Percentiles rank a stretch among this genome's conserved stretches.
phyloP scores from a whole-genome alignment of 2,113 vertebrate species.

The Verasper variegatus region DNA sequence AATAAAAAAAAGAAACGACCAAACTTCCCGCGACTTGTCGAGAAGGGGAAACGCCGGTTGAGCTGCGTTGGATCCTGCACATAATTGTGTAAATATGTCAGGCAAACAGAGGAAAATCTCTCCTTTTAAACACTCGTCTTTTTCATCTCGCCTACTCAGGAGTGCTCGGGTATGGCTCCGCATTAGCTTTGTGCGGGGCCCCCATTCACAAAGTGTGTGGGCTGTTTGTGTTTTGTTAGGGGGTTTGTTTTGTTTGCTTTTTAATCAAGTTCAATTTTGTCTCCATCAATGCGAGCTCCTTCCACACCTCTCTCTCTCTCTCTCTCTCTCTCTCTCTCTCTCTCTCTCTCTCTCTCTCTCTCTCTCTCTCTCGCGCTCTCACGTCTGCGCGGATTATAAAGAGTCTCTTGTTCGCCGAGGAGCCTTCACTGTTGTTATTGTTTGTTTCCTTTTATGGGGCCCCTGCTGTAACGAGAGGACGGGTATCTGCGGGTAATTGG shows the following conservation, averaged over 20 bases:
- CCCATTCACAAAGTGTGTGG: constrained; percentile 62
- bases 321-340: constrained; percentile 25
- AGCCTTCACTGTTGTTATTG: constrained; percentile 73
- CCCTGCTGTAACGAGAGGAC: constrained; percentile 71
- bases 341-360: constrained; percentile 38
- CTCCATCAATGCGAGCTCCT: constrained; percentile 44
- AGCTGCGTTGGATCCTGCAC: constrained; percentile 60
- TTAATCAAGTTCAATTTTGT: constrained; percentile 76
- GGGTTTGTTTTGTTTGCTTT: constrained; percentile 79
- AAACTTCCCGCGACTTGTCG: constrained; percentile 69
- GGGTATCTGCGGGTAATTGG: constrained; percentile 79
- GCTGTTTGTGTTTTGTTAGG: constrained; percentile 72
- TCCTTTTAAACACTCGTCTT: constrained; percentile 74
- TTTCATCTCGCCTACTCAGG: constrained; percentile 71
- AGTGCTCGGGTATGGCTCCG: constrained; percentile 49
- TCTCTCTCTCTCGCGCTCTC: constrained; percentile 34
- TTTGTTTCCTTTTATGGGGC: constrained; percentile 65
- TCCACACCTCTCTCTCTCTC: constrained; percentile 39
- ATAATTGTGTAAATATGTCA: constrained; percentile 84
- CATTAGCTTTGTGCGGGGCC: constrained; percentile 66
- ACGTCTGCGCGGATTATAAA: constrained; percentile 66
- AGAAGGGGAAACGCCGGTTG: constrained; percentile 55
- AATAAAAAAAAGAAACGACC: neutral
- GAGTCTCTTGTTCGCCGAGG: constrained; percentile 60
- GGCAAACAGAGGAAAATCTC: constrained; percentile 68